These are phyloP conservation scores for Conomelus anceps DNA, from an alignment of 2,888 invertebrate species.

Conservation along the genomic window DNA sequence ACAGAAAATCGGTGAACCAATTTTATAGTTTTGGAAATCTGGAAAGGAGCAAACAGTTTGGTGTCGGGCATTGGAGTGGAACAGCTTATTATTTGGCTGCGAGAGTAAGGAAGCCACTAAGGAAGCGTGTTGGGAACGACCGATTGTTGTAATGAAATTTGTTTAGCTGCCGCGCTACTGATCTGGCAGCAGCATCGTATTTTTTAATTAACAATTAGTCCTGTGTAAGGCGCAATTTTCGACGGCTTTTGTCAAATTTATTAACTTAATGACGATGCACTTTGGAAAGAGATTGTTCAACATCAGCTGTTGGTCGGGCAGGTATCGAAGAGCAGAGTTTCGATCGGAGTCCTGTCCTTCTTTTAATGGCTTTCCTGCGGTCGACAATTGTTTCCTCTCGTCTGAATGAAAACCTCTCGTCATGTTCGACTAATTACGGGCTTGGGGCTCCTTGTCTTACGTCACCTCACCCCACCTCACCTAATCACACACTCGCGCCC, in stretches of 20 bases:
- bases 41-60: neutral
- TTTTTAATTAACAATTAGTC: conserved; percentile 10
- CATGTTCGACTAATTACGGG: conserved; percentile 6
- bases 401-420: conserved; percentile 6
- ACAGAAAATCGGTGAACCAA: neutral
- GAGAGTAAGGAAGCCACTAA: neutral
- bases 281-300: neutral
- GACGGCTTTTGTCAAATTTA: conserved; percentile 8
- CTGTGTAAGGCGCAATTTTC: neutral
- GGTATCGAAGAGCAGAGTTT: neutral
- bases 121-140: neutral
- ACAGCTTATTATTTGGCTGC: neutral
- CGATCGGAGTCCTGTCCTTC: neutral
- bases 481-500: neutral
- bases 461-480: neutral
- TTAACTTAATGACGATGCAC: conserved; percentile 11
- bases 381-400: conserved; percentile 3
- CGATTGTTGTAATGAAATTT: conserved; percentile 8
- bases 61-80: neutral
- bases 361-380: neutral
- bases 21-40: neutral
- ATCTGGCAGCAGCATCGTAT: neutral
- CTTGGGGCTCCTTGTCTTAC: conserved; percentile 7
- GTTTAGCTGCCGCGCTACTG: conserved; percentile 6
- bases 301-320: neutral